Conservation (phyloP, 2,888 invertebrate genomes). For the Chaitophorus viminalis region DNA sequence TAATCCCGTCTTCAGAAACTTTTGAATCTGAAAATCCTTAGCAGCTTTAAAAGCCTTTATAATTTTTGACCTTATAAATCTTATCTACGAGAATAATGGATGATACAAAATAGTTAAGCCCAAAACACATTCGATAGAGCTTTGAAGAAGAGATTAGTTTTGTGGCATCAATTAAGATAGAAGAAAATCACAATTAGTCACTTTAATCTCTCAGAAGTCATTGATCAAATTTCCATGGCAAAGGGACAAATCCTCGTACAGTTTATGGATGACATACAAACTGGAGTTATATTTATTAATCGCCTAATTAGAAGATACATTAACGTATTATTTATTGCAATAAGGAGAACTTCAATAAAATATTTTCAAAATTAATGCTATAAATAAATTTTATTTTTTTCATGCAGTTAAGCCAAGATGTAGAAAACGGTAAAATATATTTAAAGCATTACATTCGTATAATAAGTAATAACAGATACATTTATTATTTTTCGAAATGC, state of each 20-base stretch:
- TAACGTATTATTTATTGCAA: no score
- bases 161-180: constrained; percentile 53
- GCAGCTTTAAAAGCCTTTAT: constrained; percentile 55
- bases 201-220: constrained; percentile 34
- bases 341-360: neutral
- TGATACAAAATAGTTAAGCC: constrained; percentile 52
- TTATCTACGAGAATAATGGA: constrained; percentile 37
- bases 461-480: no score
- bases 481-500: no score
- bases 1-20: constrained; percentile 47
- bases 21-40: constrained; percentile 48
- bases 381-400: no score
- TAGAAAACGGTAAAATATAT: no score
- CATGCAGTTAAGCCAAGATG: no score
- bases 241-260: neutral
- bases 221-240: constrained; percentile 32
- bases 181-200: constrained; percentile 58
- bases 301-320: neutral
- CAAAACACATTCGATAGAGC: constrained; percentile 49
- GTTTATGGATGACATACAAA: neutral
- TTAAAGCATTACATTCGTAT: no score
- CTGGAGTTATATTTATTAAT: constrained; percentile 18
- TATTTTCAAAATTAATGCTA: neutral
- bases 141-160: constrained; percentile 45
- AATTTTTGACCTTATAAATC: constrained; percentile 60